Evolutionary conservation across 2,113 vertebrate species (phyloP), one percentile per base, ranked within the genome.

Genomic region (Notothenia rossii): DNA sequence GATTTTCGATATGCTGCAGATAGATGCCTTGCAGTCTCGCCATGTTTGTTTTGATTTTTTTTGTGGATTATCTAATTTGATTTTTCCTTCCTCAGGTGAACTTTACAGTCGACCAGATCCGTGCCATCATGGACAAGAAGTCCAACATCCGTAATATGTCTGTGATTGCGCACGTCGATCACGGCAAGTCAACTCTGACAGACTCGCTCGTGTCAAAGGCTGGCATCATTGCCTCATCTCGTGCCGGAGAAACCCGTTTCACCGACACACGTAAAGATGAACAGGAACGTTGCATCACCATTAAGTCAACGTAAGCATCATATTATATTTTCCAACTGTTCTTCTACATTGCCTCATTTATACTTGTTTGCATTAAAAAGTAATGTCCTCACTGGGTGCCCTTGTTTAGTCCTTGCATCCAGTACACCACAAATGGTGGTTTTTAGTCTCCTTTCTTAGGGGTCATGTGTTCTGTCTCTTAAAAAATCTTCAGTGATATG

Each of bases 131-230:
- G 98, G 98, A 99, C 96, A 99, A 98, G 80, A 98, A 99, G 95
- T 96, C 97, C 90, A 99, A 99, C 92, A 99, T 99, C 93, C 95
- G 97, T 63, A 99, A 99, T 95, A 99, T 99, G 98, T 99, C 98
- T 0, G 98, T 99, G 90, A 99, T 99, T 11, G 98, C 97, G 13
- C 98, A 99, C 0, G 98, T 99, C 9, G 98, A 99, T 84, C 98
- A 99, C 0, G 98, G 97, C 77, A 99, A 99, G 76, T 99, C 98
- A 70, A 99, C 97, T 1, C 76, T 99, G 90, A 99, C 98, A 0
- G 97, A 99, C 89, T 99, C 97, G 0, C 91, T 99, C 88, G 97
- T 99, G 64, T 99, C 97, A n/a, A 99, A 98, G 95, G 98, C 98
- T 2, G 98, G 98, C 0, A 99, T 99, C 92, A 99, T 99, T 0